Base-by-base conservation (phyloP, 2,888 invertebrate genomes). In the Acanthococcus lagerstroemiae region DNA sequence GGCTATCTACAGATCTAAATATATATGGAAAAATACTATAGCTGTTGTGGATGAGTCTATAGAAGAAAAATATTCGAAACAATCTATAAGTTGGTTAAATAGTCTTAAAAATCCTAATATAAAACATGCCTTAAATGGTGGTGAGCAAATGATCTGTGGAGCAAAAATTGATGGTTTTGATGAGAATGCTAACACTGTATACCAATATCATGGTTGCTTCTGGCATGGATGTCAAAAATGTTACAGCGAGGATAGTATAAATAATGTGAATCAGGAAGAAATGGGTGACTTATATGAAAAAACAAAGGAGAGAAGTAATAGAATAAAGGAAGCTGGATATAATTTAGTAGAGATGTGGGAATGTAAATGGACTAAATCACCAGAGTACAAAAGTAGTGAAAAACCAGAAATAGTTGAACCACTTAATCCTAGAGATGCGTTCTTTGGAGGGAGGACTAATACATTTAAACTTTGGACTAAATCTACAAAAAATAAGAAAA, bases 401-500 rank as follows among this genome's bases (percentile, higher is more conserved):
- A 66, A 50, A 15, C 30, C 27, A 69, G 58, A 19, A 55, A 26
- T 66, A 46, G 65, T 67, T 9, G 66, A 61, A 55, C 55, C 61
- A 24, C 55, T 70, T 19, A 66, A 70, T 25, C 69, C 70, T 57
- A 65, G 69, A 67, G 67, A 71, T 57, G 69, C 68, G 26, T 70
- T 71, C 60, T 71, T 67, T 65, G 70, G 70, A 0, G 70, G 70
- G 25, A 63, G 70, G 68, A 71, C 70, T 7, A 69, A 71, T 57
- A 69, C 68, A 19, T 67, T 67, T 37, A 69, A 70, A 65, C 66
- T 71, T 57, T 63, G 48, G 44, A 67, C 67, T 58, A 65, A 37
- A 48, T 26, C 17, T 45, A 46, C 2, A 5, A 27, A 55, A 67
- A 50, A 67, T 9, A 69, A 71, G 65, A 70, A 69, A 68, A 60